Base-by-base conservation (phyloP, 2,888 invertebrate genomes). In the Oligia fasciuncula region DNA sequence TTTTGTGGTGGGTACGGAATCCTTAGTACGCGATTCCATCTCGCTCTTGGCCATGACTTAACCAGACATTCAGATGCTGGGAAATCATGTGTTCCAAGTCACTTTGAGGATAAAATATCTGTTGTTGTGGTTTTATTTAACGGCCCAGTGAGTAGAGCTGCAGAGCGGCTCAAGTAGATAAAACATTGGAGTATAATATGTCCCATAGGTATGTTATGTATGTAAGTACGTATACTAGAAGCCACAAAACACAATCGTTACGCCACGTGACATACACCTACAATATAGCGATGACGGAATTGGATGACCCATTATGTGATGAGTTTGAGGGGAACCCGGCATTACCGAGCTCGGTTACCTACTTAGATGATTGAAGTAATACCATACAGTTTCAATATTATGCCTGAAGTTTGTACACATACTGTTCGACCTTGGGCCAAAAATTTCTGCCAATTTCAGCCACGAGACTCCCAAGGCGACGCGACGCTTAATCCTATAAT, bases 401-500 rank as follows among this genome's bases (percentile, higher is more conserved):
- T 54, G 19, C 51, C 17, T 23, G 9, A 46, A 19, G 35, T 43
- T 40, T 14, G 35, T 14, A 60, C 23, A 66, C 71, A 29, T 65
- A 43, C 5, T 46, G 0, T 82, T 70, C n/a, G 23, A 71, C 81
- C 83, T 78, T 78, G 83, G n/a, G 66, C 40, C 57, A 46, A 77
- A 49, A 78, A 77, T 83, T 35, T 77, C 51, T 23, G 46, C 40
- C 69, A 76, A 57, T 68, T 82, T 83, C 46, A 40, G 40, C 62
- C 29, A 77, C 51, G 60, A 81, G 35, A 54, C 60, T 78, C 40
- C 83, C 70, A 81, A 81, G 81, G 77, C 54, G 14, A 81, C 4
- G 77, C 54, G 14, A 81, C 4, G 40, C 49, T 35, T 81, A 81
- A 81, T 81, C 81, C 78, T 40, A 81, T 81, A 77, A n/a, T n/a